Evolutionary conservation across 2,888 invertebrate genomes (phyloP).

Genomic region (Strigamia transsilvanica): DNA sequence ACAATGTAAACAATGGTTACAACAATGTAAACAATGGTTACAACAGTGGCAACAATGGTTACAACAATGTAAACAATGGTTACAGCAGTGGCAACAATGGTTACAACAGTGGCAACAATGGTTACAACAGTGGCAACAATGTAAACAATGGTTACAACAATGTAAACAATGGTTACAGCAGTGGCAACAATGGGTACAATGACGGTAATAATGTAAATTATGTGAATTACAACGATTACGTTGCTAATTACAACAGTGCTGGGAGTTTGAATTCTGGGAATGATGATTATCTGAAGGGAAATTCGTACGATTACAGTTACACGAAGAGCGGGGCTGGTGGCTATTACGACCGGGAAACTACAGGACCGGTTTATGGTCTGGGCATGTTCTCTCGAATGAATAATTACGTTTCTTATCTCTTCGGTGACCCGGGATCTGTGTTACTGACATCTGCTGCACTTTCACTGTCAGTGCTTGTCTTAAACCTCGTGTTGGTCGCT

Average conservation of each 20-base stretch:
- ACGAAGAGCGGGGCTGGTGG: not conserved
- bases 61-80: not conserved
- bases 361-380: not conserved
- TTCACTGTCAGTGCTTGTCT: constrained; percentile 42
- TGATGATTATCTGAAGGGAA: not conserved
- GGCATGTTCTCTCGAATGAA: constrained; percentile 49
- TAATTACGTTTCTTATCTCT: constrained; percentile 25
- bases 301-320: constrained; percentile 1
- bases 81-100: not conserved
- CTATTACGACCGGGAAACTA: not conserved
- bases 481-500: constrained; percentile 44
- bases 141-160: not conserved
- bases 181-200: not conserved
- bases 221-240: not conserved
- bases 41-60: not conserved
- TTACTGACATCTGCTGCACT: constrained; percentile 50
- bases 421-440: constrained; percentile 52
- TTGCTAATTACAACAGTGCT: not conserved
- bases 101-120: not conserved
- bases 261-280: not conserved
- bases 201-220: not conserved
- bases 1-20: not conserved
- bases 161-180: not conserved
- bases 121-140: not conserved
- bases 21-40: not conserved